Conservation (phyloP, 2,888 invertebrate genomes). For the Drosophila neotestacea region DNA sequence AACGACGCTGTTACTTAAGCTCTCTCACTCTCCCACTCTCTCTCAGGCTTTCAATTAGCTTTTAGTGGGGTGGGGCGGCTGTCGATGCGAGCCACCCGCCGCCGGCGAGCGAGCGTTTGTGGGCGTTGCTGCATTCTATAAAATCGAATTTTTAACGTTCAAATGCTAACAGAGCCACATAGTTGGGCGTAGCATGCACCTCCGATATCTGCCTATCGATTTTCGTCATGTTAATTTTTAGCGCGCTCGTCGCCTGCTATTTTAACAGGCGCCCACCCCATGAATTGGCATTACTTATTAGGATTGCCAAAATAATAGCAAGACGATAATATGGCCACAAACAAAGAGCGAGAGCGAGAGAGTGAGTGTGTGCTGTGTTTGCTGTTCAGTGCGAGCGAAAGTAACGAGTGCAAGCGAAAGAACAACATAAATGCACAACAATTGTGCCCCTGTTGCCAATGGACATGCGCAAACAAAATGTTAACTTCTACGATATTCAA, state of each 20-base stretch:
- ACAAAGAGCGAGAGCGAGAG: conserved; percentile 2
- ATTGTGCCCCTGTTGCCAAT: conserved; percentile 47
- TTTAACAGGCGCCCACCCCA: conserved; percentile 81
- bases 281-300: conserved; percentile 76
- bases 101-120: conserved; percentile 39
- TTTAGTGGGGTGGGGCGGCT: conserved; percentile 16
- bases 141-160: conserved; percentile 84
- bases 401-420: conserved; percentile 47
- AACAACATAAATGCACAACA: conserved; percentile 16
- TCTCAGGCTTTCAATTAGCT: conserved; percentile 5
- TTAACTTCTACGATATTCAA: conserved; percentile 42
- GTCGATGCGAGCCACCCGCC: conserved; percentile 17
- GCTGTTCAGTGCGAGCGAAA: conserved; percentile 18
- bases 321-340: conserved; percentile 67
- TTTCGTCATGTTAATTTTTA: conserved; percentile 65
- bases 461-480: conserved; percentile 43
- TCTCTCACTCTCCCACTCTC: conserved; percentile 2
- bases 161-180: conserved; percentile 80
- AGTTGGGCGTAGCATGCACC: conserved; percentile 36
- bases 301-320: conserved; percentile 81
- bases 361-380: background rate
- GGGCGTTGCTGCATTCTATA: conserved; percentile 80
- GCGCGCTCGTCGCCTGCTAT: conserved; percentile 65
- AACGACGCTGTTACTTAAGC: conserved; percentile 42
- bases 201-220: conserved; percentile 47